A percentile compares a stretch with the other conserved stretches of the same genome.
Conservation (phyloP, 2,888 invertebrate genomes). For the Apotomis betuletana region DNA sequence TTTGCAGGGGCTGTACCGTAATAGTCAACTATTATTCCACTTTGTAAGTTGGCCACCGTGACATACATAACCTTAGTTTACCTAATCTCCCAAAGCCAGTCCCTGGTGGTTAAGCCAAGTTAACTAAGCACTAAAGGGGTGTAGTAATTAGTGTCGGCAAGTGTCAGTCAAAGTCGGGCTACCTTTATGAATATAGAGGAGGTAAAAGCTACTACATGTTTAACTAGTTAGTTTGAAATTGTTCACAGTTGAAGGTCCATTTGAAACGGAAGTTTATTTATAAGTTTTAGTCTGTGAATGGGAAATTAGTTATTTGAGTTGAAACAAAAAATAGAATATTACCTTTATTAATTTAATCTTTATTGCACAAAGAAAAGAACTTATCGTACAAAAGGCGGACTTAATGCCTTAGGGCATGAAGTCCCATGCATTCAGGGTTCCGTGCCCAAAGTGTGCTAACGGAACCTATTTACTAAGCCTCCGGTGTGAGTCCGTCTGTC, state of each 20-base stretch:
- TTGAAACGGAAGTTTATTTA: constrained; percentile 12
- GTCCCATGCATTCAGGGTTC: too few species aligned
- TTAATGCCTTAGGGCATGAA: too few species aligned
- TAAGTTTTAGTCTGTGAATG: constrained; percentile 1
- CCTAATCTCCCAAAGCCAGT: constrained; percentile 25
- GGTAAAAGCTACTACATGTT: constrained; percentile 30
- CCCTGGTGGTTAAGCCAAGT: constrained; percentile 17
- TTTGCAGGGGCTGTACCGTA: too few species aligned
- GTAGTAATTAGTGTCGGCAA: constrained; percentile 36
- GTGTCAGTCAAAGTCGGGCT: constrained; percentile 38
- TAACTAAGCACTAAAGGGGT: constrained; percentile 23
- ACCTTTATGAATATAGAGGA: constrained; percentile 40
- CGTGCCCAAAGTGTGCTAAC: too few species aligned
- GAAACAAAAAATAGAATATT: too few species aligned
- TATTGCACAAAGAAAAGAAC: too few species aligned
- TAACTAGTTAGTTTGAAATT: constrained; percentile 36
- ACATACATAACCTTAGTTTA: constrained; percentile 1
- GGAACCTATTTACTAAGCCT: too few species aligned
- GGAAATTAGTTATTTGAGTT: not conserved
- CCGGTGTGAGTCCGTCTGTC: too few species aligned
- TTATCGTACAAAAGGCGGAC: too few species aligned
- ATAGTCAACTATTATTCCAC: constrained; percentile 2
- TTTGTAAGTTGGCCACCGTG: not conserved
- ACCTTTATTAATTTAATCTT: too few species aligned
- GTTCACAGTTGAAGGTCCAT: constrained; percentile 25